These are phyloP conservation scores for Drosophila albomicans DNA, from an alignment of 1,140 invertebrate genomes.

Conservation along the genomic window DNA sequence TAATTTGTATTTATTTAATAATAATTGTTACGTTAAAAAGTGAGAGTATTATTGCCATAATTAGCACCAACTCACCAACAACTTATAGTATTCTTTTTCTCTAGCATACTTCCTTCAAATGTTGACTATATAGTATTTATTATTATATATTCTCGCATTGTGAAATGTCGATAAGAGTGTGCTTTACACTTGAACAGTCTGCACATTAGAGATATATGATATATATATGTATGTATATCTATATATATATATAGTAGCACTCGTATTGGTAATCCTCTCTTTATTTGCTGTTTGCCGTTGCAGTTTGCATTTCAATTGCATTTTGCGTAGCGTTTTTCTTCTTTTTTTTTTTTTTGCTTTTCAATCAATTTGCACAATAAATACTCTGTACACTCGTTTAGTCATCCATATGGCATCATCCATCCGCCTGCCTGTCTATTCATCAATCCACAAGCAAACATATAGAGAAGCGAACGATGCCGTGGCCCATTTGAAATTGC, in stretches of 20 bases:
- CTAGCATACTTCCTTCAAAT: too few species aligned
- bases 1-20: too few species aligned
- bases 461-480: neutral
- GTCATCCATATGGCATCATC: slow-evolving; percentile 48
- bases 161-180: too few species aligned
- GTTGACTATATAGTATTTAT: too few species aligned
- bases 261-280: slow-evolving; percentile 8
- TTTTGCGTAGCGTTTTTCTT: slow-evolving; percentile 19
- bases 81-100: too few species aligned
- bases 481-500: slow-evolving; percentile 28
- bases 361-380: slow-evolving; percentile 41
- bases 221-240: neutral
- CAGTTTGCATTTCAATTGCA: slow-evolving; percentile 30
- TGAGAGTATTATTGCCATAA: too few species aligned
- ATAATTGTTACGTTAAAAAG: too few species aligned
- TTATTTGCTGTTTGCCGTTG: slow-evolving; percentile 23
- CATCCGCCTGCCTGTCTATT: slow-evolving; percentile 14
- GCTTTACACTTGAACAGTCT: neutral
- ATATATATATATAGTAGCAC: neutral
- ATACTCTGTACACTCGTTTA: slow-evolving; percentile 31
- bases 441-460: slow-evolving; percentile 9
- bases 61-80: too few species aligned
- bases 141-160: too few species aligned
- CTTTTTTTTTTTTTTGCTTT: neutral
- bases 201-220: neutral